phyloP scores from a whole-genome alignment of 2,113 vertebrate species.

The Scortum barcoo region DNA sequence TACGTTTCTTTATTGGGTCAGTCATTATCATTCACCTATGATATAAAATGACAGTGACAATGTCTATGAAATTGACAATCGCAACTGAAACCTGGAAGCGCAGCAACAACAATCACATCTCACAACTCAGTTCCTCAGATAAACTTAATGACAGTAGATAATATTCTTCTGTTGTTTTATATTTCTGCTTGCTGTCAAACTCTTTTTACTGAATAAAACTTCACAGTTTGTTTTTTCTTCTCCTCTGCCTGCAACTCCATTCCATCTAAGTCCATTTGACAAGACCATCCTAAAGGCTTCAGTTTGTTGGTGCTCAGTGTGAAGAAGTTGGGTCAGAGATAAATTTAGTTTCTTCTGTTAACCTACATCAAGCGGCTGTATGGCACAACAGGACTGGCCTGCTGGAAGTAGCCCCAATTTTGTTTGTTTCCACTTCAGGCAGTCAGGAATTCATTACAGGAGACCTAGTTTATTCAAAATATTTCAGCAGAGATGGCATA shows the following conservation, averaged over 20 bases:
- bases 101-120: not conserved
- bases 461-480: not conserved
- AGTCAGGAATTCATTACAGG: not conserved
- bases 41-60: not conserved
- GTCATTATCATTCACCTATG: not conserved
- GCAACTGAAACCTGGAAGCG: not conserved
- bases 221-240: not conserved
- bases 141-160: not conserved
- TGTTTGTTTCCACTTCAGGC: slow-evolving; percentile 16
- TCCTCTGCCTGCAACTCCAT: not conserved
- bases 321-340: slow-evolving; percentile 29
- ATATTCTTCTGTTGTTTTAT: too few relatives aligned
- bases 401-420: not conserved
- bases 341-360: slow-evolving; percentile 35
- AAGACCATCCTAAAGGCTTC: not conserved
- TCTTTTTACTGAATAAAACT: not conserved
- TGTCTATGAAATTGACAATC: not conserved
- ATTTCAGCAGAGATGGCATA: not conserved
- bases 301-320: not conserved
- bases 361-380: slow-evolving; percentile 18
- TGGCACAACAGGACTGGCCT: slow-evolving; percentile 9
- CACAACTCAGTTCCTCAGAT: not conserved
- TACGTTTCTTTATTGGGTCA: not conserved
- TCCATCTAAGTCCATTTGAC: not conserved
- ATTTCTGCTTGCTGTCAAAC: too few relatives aligned